Evolutionary conservation across 2,797 vertebrate species (phyloP).

Genomic region (Nasua narica): DNA sequence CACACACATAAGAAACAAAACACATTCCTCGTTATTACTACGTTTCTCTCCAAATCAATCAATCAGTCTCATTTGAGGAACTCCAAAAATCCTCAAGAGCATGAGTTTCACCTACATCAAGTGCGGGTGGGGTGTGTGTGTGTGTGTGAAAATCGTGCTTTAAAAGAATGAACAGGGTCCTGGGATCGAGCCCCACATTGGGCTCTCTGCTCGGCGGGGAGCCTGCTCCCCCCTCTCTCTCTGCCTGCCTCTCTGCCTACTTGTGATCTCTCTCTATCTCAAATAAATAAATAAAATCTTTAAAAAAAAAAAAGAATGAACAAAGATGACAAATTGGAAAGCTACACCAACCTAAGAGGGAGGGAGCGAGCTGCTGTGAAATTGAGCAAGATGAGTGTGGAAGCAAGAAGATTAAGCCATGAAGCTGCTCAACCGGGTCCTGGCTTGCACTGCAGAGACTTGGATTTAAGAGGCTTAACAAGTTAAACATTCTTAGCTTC

Average conservation of each 20-base stretch:
- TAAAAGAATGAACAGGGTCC: constrained; percentile 7
- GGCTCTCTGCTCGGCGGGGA: too few species aligned
- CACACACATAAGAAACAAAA: constrained; percentile 26
- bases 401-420: neutral
- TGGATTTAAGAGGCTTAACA: constrained; percentile 21
- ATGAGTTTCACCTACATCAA: neutral
- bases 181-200: too few species aligned
- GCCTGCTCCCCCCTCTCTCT: too few species aligned
- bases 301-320: constrained; percentile 27
- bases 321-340: neutral
- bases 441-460: neutral
- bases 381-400: neutral
- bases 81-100: neutral
- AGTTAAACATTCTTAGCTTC: neutral
- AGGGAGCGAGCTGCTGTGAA: neutral
- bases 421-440: neutral
- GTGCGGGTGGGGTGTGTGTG: neutral
- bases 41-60: neutral
- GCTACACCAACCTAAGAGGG: neutral
- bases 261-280: too few species aligned
- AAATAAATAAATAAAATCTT: too few species aligned
- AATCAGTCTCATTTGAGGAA: neutral
- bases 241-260: too few species aligned
- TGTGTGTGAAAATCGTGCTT: neutral
- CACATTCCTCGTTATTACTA: neutral